Conservation (phyloP, 2,113 vertebrate genomes). For the Conger conger region DNA sequence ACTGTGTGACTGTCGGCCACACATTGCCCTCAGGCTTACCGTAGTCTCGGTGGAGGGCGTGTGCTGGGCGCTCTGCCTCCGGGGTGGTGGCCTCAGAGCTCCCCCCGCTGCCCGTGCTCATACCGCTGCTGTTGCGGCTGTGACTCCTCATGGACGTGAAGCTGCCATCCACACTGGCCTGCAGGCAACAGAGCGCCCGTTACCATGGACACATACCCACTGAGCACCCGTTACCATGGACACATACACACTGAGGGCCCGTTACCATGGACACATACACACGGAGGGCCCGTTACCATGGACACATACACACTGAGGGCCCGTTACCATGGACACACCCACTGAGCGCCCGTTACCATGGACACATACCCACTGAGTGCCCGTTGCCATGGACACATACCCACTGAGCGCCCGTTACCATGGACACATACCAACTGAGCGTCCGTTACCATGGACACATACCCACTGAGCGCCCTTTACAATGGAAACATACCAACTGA, state of each 20-base stretch:
- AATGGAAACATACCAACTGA: too few species aligned
- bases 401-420: too few species aligned
- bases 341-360: slow-evolving; percentile 54
- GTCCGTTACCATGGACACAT: too few species aligned
- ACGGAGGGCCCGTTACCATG: too few species aligned
- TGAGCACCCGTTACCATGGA: neutral
- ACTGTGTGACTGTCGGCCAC: too few species aligned
- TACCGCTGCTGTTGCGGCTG: slow-evolving; percentile 88
- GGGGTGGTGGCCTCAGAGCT: slow-evolving; percentile 87
- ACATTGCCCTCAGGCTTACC: slow-evolving; percentile 67
- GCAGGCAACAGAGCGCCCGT: slow-evolving; percentile 55
- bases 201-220: neutral
- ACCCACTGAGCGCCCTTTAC: too few species aligned
- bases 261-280: too few species aligned
- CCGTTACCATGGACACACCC: slow-evolving; percentile 49
- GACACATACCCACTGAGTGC: neutral
- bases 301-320: slow-evolving; percentile 24
- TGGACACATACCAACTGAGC: too few species aligned
- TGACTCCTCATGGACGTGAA: slow-evolving; percentile 76
- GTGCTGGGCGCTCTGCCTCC: slow-evolving; percentile 85
- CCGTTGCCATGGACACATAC: neutral
- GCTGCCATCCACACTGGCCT: slow-evolving; percentile 64
- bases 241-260: too few species aligned
- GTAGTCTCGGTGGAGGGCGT: slow-evolving; percentile 88
- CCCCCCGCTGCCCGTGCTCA: slow-evolving; percentile 86